A percentile compares a stretch with the other conserved stretches of the same genome.
These are phyloP conservation scores for Agelastica alni DNA, from an alignment of 2,888 invertebrate species.

Conservation along the genomic window DNA sequence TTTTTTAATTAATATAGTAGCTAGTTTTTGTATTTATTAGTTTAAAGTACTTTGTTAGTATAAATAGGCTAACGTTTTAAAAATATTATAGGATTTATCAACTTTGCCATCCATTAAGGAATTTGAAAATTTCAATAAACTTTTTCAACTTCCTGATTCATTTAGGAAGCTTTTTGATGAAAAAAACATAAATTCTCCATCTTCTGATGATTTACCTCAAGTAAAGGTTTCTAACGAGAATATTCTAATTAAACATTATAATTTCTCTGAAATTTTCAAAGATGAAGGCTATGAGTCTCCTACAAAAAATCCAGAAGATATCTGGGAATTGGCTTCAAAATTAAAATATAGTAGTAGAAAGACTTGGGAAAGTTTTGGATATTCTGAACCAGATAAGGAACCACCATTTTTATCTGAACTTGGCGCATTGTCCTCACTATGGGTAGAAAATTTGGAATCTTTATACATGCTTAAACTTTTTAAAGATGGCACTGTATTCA, in stretches of 20 bases:
- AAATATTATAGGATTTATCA: slow-evolving; percentile 39
- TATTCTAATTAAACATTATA: background rate
- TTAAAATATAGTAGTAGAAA: slow-evolving; percentile 40
- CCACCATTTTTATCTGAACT: slow-evolving; percentile 52
- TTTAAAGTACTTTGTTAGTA: background rate
- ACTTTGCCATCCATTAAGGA: slow-evolving; percentile 37
- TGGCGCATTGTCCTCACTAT: slow-evolving; percentile 44
- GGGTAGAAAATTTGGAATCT: slow-evolving; percentile 48
- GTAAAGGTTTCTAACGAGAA: background rate
- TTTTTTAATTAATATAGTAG: no score
- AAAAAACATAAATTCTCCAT: background rate
- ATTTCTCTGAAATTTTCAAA: slow-evolving; percentile 27
- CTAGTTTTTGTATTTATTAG: no score
- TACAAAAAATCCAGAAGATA: slow-evolving; percentile 38
- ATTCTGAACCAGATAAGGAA: slow-evolving; percentile 49
- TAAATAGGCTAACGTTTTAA: background rate
- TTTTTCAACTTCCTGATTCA: slow-evolving; percentile 26
- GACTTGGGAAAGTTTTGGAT: slow-evolving; percentile 53
- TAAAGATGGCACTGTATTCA: slow-evolving; percentile 36
- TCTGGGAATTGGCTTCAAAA: slow-evolving; percentile 48
- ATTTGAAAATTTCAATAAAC: slow-evolving; percentile 32
- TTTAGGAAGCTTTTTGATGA: slow-evolving; percentile 20
- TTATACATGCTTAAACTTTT: slow-evolving; percentile 39
- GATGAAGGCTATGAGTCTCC: slow-evolving; percentile 42
- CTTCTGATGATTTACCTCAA: background rate